Percentiles rank a stretch among this genome's conserved stretches.
Evolutionary conservation across 2,797 vertebrate species (phyloP).

Genomic region (Tangara arthus): DNA sequence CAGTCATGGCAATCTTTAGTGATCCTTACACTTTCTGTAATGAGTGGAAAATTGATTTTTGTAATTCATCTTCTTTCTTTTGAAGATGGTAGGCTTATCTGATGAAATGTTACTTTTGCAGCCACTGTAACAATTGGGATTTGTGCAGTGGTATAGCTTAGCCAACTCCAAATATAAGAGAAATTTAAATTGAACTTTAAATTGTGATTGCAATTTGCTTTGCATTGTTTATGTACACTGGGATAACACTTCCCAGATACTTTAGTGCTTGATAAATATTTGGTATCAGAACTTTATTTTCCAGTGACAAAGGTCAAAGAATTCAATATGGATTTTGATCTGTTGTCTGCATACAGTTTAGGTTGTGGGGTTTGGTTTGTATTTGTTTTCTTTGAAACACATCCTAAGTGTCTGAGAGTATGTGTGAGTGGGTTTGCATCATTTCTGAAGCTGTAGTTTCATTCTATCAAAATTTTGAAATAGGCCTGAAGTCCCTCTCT

Average conservation of each 20-base stretch:
- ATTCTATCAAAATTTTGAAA: not conserved
- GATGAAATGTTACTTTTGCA: not conserved
- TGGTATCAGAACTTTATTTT: not conserved
- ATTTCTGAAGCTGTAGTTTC: not conserved
- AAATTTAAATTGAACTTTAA: not conserved
- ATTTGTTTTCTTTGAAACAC: not conserved
- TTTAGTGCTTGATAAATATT: not conserved
- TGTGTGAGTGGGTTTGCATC: not conserved
- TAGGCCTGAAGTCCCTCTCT: not conserved
- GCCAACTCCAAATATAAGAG: not conserved
- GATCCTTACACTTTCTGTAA: not conserved
- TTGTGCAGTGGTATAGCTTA: not conserved
- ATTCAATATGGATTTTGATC: not conserved
- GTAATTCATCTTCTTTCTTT: slow-evolving; percentile 7
- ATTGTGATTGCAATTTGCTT: not conserved
- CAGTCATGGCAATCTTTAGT: not conserved
- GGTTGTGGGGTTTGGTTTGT: not conserved
- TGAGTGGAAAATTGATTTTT: slow-evolving; percentile 17
- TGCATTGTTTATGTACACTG: not conserved
- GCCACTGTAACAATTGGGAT: not conserved
- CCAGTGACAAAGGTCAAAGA: not conserved
- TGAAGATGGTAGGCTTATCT: not conserved
- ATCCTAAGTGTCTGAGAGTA: not conserved
- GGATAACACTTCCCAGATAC: not conserved
- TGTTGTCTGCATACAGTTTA: not conserved